Evolutionary conservation across 2,888 invertebrate genomes (phyloP), one percentile per base, ranked within the genome.

Genomic region (Cybosia mesomella): DNA sequence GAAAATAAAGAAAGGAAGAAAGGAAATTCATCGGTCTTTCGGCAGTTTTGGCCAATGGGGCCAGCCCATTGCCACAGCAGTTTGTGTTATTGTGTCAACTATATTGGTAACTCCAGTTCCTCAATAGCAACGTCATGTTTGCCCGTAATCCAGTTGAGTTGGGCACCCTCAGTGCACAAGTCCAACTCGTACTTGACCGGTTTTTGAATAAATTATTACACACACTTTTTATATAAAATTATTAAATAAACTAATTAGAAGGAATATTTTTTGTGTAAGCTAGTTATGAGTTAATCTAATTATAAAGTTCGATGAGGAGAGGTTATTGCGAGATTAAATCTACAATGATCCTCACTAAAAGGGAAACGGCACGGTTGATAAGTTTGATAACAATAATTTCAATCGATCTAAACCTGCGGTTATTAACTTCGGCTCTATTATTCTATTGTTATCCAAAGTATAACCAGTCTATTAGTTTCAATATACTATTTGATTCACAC

Each of bases 241-340:
- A 7, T 15, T 43, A 43, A 18, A 18, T n/a, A 49, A 49, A 9
- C 18, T 18, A 49, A 49, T 10, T 34, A 4, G 9, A 24, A 66
- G 5, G 2, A 28, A 28, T 5, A 28, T 2, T 28, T n/a, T 55
- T 60, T 66, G 60, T 54, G 54, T 28, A 36, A 61, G 21, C 60
- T 66, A 60, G 22, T 55, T 60, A 54, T 54, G 21, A 13, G 34
- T 53, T 58, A 36, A 32, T 36, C 13, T 54, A 60, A 66, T 54
- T 60, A 15, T 54, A n/a, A 60, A 54, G 34, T 58, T 66, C 36
- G 54, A 28, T 59, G 54, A 60, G 60, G 39, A 43, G 55, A 66
- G 24, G 54, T 39, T 66, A 66, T 55, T 66, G 43, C 55, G n/a
- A 60, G 66, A 61, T 61, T 55, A 66, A 66, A 55, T 66, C 60